Conservation (phyloP, 1,140 invertebrate genomes). For the Manduca sexta region DNA sequence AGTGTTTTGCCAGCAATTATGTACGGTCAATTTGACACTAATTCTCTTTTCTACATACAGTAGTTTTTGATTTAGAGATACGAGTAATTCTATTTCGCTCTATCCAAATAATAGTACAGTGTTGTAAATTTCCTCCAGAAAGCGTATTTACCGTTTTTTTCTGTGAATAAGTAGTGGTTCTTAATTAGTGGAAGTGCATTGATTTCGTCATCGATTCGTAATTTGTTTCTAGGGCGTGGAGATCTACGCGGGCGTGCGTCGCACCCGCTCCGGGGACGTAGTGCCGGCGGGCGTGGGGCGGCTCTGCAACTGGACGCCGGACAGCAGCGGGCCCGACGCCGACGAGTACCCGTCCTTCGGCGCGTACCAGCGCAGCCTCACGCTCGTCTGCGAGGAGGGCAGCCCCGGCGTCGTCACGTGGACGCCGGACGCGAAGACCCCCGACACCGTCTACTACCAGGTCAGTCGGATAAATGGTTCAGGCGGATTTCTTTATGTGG, state of each 20-base stretch:
- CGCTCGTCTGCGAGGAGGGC: conserved; percentile 86
- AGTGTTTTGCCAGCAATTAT: no score
- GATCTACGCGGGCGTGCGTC: conserved; percentile 86
- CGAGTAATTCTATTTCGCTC: no score
- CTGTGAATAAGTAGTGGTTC: no score
- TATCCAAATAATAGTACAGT: no score
- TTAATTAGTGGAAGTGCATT: no score
- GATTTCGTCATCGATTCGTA: no score
- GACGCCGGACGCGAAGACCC: conserved; percentile 90
- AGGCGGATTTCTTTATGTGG: no score
- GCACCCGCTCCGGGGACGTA: conserved; percentile 78
- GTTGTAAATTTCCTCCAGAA: no score
- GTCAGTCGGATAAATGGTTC: conserved; percentile 66
- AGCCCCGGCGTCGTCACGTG: conserved; percentile 90
- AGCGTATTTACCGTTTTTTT: no score
- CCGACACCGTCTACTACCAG: conserved; percentile 94
- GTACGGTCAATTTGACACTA: no score
- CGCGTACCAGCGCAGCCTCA: conserved; percentile 89
- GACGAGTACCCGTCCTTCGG: conserved; percentile 90
- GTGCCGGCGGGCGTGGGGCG: conserved; percentile 84
- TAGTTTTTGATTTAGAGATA: no score
- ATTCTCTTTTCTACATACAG: no score
- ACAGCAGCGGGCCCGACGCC: conserved; percentile 79
- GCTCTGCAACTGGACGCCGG: conserved; percentile 89
- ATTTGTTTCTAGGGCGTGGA: conserved; percentile 77